Percentiles rank a stretch among this genome's conserved stretches.
Evolutionary conservation across 2,113 vertebrate genomes (phyloP).

Genomic region (Zootoca vivipara): DNA sequence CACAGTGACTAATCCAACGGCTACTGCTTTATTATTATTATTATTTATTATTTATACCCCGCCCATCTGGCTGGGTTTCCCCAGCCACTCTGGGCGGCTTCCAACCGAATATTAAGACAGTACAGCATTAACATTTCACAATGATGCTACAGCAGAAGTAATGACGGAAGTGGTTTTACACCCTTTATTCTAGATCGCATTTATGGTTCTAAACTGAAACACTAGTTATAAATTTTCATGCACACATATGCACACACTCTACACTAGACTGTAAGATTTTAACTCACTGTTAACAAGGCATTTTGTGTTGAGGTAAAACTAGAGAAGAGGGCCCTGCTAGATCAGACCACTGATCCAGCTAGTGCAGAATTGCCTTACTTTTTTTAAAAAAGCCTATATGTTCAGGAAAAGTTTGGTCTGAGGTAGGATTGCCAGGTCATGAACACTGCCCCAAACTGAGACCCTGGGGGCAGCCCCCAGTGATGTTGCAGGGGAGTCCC

Average conservation of each 20-base stretch:
- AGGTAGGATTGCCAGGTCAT: no score
- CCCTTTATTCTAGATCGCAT: background rate
- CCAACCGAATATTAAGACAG: no score
- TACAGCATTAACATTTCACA: rapidly evolving
- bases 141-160: conserved; percentile 26
- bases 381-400: no score
- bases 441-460: no score
- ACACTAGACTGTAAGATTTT: background rate
- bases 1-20: background rate
- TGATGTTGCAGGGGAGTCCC: no score
- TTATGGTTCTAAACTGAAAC: background rate
- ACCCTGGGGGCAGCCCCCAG: no score
- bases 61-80: no score
- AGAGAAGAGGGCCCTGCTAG: background rate
- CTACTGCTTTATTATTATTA: no score
- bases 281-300: background rate
- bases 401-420: no score
- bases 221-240: background rate
- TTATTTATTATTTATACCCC: no score
- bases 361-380: no score
- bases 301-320: background rate
- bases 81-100: no score
- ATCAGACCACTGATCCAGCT: background rate
- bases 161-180: background rate
- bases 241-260: background rate